Evolutionary conservation across 1,140 invertebrate species (phyloP).

Genomic region (Thaumatotibia leucotreta): DNA sequence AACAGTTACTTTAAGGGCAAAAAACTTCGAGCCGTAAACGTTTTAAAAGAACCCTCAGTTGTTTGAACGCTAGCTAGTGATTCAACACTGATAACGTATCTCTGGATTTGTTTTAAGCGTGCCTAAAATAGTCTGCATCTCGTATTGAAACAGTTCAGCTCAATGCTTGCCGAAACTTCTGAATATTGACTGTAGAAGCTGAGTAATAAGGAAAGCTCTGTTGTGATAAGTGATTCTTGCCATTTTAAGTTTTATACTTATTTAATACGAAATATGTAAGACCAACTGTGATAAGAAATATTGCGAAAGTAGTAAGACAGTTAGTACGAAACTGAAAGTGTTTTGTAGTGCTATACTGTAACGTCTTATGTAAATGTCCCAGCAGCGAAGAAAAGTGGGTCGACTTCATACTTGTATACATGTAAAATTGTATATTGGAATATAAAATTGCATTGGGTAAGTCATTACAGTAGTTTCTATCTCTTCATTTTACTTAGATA

Average conservation of each 20-base stretch:
- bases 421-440: not conserved
- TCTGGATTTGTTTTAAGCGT: not conserved
- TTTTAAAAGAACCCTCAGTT: not conserved
- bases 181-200: not conserved
- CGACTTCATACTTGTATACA: not conserved
- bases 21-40: not conserved
- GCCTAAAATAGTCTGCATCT: conserved; percentile 1
- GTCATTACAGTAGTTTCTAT: too few relatives aligned
- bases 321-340: not conserved
- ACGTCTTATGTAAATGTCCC: not conserved
- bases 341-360: not conserved
- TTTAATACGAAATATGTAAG: not conserved
- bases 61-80: not conserved
- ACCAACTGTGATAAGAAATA: conserved; percentile 1
- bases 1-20: conserved; percentile 16
- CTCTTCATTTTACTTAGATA: too few relatives aligned
- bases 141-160: not conserved
- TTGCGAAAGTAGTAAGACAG: not conserved
- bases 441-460: not conserved
- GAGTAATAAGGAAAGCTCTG: not conserved
- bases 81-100: conserved; percentile 8
- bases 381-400: not conserved
- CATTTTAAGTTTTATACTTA: not conserved
- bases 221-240: not conserved
- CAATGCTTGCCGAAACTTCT: not conserved